A percentile compares a stretch with the other conserved stretches of the same genome.
phyloP scores from a whole-genome alignment of 2,888 invertebrate genomes.

The Andrena minutula region DNA sequence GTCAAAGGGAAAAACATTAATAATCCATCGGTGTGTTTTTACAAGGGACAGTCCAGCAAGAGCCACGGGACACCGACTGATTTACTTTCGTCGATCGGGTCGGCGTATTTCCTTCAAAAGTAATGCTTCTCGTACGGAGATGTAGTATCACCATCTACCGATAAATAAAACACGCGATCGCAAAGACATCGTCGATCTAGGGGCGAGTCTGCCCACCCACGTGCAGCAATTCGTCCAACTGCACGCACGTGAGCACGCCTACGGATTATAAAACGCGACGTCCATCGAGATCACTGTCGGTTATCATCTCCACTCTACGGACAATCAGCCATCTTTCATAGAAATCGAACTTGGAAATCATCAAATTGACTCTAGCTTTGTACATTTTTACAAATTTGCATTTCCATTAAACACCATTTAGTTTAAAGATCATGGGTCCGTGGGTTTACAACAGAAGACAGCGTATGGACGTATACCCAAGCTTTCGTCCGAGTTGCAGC shows the following conservation, averaged over 20 bases:
- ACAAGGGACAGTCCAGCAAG: not conserved
- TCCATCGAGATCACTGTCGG: conserved; percentile 17
- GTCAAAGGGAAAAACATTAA: conserved; percentile 17
- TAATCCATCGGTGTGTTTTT: conserved; percentile 27
- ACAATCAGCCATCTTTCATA: too few species aligned
- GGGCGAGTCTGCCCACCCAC: conserved; percentile 63
- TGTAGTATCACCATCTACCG: conserved; percentile 37
- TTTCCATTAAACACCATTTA: not conserved
- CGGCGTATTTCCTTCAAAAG: conserved; percentile 52
- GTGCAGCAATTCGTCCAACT: conserved; percentile 52
- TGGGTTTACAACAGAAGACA: not conserved
- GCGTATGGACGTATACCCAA: not conserved
- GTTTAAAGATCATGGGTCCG: not conserved
- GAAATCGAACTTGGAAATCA: too few species aligned
- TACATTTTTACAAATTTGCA: too few species aligned
- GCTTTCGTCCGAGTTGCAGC: not conserved
- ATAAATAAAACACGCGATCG: conserved; percentile 61
- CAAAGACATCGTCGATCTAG: conserved; percentile 56
- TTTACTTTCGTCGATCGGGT: conserved; percentile 51
- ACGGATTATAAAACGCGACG: conserved; percentile 25
- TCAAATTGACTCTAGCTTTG: too few species aligned
- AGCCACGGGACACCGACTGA: conserved; percentile 53
- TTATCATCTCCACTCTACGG: too few species aligned
- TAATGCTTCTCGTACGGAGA: conserved; percentile 56
- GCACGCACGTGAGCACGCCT: conserved; percentile 55